A percentile compares a stretch with the other conserved stretches of the same genome.
These are phyloP conservation scores for Stylophora pistillata DNA, from an alignment of 64 coral and sea anemone genomes.

Conservation along the genomic window DNA sequence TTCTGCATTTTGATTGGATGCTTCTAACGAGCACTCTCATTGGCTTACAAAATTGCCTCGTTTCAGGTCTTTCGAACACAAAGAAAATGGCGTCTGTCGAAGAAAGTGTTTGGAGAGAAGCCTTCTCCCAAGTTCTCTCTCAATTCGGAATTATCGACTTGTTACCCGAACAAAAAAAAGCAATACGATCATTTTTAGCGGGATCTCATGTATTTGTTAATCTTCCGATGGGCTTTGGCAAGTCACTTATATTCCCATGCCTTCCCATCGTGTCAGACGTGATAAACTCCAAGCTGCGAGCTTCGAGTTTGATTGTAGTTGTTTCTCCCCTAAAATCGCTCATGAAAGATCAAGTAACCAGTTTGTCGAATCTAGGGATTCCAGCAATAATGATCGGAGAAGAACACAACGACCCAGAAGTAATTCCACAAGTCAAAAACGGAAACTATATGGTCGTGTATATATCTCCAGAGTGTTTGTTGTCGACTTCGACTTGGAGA, in stretches of 20 bases:
- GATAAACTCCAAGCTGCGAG: not conserved
- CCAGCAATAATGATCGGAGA: slow-evolving; percentile 33
- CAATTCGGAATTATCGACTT: not conserved
- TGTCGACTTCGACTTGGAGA: slow-evolving; percentile 30
- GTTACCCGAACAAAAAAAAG: not conserved
- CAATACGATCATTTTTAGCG: not conserved
- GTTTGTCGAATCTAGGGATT: slow-evolving; percentile 29
- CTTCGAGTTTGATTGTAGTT: not conserved
- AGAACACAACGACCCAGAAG: slow-evolving; percentile 38
- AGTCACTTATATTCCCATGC: slow-evolving; percentile 24
- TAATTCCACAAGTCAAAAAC: slow-evolving; percentile 57
- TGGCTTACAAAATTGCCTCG: no score
- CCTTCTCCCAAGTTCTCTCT: no score
- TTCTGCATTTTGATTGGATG: no score
- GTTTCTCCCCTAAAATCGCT: slow-evolving; percentile 23
- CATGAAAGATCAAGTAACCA: slow-evolving; percentile 37
- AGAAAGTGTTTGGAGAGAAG: no score
- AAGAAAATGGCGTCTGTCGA: no score
- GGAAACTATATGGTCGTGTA: slow-evolving; percentile 53
- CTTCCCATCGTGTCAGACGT: slow-evolving; percentile 5
- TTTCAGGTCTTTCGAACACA: no score
- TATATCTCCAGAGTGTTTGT: slow-evolving; percentile 49
- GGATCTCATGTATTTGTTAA: slow-evolving; percentile 2
- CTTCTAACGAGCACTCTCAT: no score
- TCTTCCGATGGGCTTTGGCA: slow-evolving; percentile 19